Evolutionary conservation across 1,140 invertebrate genomes (phyloP).

Genomic region (Scaptomyza montana): DNA sequence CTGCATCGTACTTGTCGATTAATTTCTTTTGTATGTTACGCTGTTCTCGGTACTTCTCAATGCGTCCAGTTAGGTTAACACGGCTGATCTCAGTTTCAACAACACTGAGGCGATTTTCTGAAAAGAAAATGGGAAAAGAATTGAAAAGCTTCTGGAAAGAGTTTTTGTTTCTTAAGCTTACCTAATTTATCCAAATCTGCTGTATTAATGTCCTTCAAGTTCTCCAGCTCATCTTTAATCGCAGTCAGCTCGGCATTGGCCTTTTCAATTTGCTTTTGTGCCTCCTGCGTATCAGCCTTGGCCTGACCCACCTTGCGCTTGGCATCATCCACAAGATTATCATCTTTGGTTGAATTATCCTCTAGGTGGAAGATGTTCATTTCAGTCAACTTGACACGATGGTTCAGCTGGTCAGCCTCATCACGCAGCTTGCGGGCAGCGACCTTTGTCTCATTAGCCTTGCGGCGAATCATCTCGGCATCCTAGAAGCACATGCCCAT

Average conservation of each 20-base stretch:
- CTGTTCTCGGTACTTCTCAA: conserved; percentile 88
- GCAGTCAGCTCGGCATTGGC: conserved; percentile 91
- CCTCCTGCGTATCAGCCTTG: conserved; percentile 91
- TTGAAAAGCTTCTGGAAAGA: neutral
- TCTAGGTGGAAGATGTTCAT: conserved; percentile 89
- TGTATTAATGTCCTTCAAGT: conserved; percentile 90
- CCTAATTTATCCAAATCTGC: conserved; percentile 87
- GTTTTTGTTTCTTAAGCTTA: conserved; percentile 24
- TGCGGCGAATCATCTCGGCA: conserved; percentile 90
- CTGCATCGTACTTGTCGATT: conserved; percentile 92
- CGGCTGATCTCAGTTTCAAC: conserved; percentile 90
- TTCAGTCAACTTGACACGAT: conserved; percentile 89
- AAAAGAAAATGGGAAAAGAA: neutral
- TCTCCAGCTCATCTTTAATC: conserved; percentile 92
- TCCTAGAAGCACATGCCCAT: conserved; percentile 77
- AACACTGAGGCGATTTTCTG: conserved; percentile 88
- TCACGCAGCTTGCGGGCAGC: conserved; percentile 90
- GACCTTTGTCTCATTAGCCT: conserved; percentile 90
- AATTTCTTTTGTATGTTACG: conserved; percentile 90
- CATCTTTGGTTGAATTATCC: too few species aligned
- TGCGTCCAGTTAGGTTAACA: conserved; percentile 90
- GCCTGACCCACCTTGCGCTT: conserved; percentile 96
- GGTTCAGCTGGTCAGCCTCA: conserved; percentile 89
- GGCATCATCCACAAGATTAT: too few species aligned
- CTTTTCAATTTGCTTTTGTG: conserved; percentile 91